These are phyloP conservation scores for Hippocampus barbouri DNA, from an alignment of 2,113 vertebrate genomes.

Conservation along the genomic window DNA sequence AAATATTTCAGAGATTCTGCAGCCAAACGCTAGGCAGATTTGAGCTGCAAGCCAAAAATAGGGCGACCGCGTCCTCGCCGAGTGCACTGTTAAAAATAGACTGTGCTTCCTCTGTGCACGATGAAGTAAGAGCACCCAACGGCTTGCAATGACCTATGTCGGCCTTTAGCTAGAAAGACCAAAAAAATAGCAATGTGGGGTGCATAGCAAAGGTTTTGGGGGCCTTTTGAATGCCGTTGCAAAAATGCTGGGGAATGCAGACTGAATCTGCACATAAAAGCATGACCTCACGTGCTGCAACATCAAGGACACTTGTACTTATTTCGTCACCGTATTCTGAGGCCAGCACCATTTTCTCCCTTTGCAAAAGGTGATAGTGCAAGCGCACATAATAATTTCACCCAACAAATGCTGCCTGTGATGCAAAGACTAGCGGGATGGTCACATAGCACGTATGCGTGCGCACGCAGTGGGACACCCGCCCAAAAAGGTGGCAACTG, in stretches of 20 bases:
- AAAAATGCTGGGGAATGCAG: not conserved
- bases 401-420: not conserved
- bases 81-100: constrained; percentile 59
- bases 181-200: constrained; percentile 5
- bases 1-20: constrained; percentile 36
- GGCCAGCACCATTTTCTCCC: not conserved
- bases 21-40: constrained; percentile 38
- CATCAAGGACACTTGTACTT: not conserved
- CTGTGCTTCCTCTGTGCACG: constrained; percentile 56
- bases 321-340: not conserved
- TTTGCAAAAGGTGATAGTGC: not conserved
- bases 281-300: not conserved
- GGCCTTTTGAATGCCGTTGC: not conserved
- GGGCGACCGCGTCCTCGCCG: constrained; percentile 35
- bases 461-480: not conserved
- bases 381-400: not conserved
- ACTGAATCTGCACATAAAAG: not conserved
- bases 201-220: not conserved
- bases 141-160: constrained; percentile 37
- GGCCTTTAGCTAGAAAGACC: constrained; percentile 17
- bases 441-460: constrained; percentile 26
- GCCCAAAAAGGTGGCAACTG: constrained; percentile 58
- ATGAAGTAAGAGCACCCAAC: constrained; percentile 42
- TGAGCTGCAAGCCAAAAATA: constrained; percentile 52
- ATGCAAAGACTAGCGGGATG: constrained; percentile 9